These are phyloP conservation scores for Trochalopteron elliotii DNA, from an alignment of 2,113 vertebrate species.

Conservation along the genomic window DNA sequence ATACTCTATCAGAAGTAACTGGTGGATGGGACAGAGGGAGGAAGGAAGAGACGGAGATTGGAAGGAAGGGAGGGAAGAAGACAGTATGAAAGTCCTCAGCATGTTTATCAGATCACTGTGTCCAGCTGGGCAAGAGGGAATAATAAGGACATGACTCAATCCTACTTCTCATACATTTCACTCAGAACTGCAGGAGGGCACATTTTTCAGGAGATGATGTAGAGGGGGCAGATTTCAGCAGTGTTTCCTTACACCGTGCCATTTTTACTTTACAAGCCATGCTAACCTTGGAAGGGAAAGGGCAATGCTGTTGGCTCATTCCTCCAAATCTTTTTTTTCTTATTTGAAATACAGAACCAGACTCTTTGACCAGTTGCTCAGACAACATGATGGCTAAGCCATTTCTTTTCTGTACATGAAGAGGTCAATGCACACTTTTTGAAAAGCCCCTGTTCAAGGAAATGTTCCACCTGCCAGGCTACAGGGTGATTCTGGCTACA, in stretches of 20 bases:
- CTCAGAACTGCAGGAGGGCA: background rate
- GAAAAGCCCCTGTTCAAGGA: background rate
- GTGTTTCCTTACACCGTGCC: background rate
- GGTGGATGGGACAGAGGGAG: background rate
- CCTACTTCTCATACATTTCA: background rate
- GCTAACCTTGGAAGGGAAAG: background rate
- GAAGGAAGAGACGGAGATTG: background rate
- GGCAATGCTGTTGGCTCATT: background rate
- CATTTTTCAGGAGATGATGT: background rate
- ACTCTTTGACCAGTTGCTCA: background rate
- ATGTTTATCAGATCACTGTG: background rate
- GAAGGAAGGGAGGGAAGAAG: background rate
- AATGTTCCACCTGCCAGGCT: background rate
- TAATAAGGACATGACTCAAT: background rate
- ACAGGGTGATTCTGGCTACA: background rate
- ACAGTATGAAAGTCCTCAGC: background rate
- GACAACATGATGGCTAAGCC: background rate
- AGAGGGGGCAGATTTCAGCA: background rate
- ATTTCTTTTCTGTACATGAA: background rate
- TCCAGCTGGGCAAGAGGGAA: background rate
- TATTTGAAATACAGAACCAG: background rate
- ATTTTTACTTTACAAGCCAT: background rate
- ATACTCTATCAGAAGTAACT: background rate
- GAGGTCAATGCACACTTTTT: background rate
- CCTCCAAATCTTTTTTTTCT: background rate